Base-by-base conservation (phyloP, 1,140 invertebrate genomes). In the Dreissena rostriformis region DNA sequence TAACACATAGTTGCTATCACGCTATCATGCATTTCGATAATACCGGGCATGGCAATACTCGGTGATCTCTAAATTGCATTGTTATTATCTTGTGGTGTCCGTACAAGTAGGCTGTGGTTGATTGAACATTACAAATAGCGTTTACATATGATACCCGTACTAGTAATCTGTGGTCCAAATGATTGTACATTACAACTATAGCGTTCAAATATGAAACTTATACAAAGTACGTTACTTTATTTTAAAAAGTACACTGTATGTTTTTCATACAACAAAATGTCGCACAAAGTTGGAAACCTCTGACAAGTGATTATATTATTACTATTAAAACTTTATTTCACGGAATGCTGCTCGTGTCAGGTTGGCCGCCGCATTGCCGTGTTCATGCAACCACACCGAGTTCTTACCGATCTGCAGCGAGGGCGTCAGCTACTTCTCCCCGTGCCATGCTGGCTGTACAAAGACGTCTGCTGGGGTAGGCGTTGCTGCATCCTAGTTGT, bases 361-460 rank as follows among this genome's bases (percentile, higher is more conserved):
- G 28, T 53, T 52, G 39, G 39, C 39, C 39, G 39, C 39, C 8
- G 39, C 39, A 39, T 8, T 39, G 39, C 39, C 61, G 15, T 88
- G 88, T 80, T 39, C 71, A 1, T 89, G 88, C 67, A 81, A 85
- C 28, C 65, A 57, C 15, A 67, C 55, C 5, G 80, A 83, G 29
- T 89, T 77, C 55, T 83, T 89, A 55, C 88, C 88, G 0, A 71
- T 88, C 39, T 89, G 88, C 75, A 55, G 14, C n/a, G 86, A 89
- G 52, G 85, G 82, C 0, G 67, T 65, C 17, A 87, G 75, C 10
- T 89, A 87, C 68, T 89, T 88, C 75, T 89, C 88, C 6, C 88
- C 88, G 0, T 89, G 88, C 57, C 84, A 87, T 65, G 88, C 88
- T 49, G 88, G 88, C 22, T 89, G 88, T 75, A 51, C 39, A 15